Conservation (phyloP, 2,797 vertebrate genomes). For the Oryzias sinensis region DNA sequence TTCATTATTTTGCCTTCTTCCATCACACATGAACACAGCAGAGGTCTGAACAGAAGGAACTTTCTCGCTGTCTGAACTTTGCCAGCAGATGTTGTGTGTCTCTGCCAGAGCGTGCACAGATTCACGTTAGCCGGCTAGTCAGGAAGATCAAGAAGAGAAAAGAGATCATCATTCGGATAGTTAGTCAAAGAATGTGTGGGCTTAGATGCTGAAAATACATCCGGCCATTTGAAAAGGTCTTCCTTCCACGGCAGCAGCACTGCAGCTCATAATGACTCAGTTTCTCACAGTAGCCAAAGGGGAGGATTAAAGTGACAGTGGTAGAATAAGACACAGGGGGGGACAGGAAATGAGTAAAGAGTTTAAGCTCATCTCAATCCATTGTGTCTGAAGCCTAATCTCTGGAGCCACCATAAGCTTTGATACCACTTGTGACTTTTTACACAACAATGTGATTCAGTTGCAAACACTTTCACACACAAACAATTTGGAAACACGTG, state of each 20-base stretch:
- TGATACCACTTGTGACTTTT: slow-evolving; percentile 60
- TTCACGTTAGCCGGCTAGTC: slow-evolving; percentile 17
- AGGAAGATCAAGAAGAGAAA: slow-evolving; percentile 35
- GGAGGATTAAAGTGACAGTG: slow-evolving; percentile 51
- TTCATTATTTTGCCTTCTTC: slow-evolving; percentile 53
- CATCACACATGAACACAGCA: slow-evolving; percentile 20
- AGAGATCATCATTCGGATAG: slow-evolving; percentile 31
- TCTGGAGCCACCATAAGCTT: slow-evolving; percentile 54
- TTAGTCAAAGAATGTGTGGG: slow-evolving; percentile 38
- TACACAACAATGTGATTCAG: slow-evolving; percentile 54
- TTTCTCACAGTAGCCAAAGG: slow-evolving; percentile 56
- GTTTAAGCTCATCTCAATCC: slow-evolving; percentile 63
- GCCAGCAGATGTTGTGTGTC: slow-evolving; percentile 64
- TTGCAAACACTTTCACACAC: slow-evolving; percentile 38
- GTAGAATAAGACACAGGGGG: slow-evolving; percentile 20
- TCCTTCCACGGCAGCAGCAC: slow-evolving; percentile 17
- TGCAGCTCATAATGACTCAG: slow-evolving; percentile 35
- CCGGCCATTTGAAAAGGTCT: slow-evolving; percentile 40
- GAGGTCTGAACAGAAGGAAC: slow-evolving; percentile 66
- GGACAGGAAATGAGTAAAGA: slow-evolving; percentile 58
- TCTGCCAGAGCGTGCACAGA: neutral
- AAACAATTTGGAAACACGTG: slow-evolving; percentile 31
- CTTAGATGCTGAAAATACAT: slow-evolving; percentile 48
- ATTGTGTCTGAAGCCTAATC: slow-evolving; percentile 63
- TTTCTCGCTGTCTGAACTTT: slow-evolving; percentile 62